Conservation (phyloP, 2,113 vertebrate species). For the Clupea harengus region DNA sequence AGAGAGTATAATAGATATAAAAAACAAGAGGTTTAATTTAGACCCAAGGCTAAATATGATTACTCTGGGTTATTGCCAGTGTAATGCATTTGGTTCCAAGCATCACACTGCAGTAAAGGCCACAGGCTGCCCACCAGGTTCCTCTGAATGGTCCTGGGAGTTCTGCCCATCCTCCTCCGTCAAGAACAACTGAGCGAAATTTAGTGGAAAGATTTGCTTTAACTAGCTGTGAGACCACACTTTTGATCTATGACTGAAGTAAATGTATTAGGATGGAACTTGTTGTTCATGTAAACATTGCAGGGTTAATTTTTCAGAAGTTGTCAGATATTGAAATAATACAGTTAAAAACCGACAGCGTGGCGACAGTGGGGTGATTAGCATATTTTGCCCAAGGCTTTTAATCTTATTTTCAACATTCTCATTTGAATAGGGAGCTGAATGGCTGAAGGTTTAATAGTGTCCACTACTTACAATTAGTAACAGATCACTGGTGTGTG, state of each 20-base stretch:
- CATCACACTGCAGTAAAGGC: not conserved
- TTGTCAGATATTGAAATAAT: not conserved
- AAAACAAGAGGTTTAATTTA: not conserved
- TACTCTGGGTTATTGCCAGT: not conserved
- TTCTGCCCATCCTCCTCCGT: not conserved
- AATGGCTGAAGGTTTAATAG: not conserved
- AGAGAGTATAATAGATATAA: not conserved
- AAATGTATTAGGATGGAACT: not conserved
- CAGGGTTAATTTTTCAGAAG: not conserved
- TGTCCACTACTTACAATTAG: not conserved
- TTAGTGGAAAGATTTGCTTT: not conserved
- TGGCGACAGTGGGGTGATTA: not conserved
- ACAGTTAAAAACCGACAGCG: not conserved
- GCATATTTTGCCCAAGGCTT: not conserved
- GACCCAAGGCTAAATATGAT: not conserved
- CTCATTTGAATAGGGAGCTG: not conserved
- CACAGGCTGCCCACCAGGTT: not conserved
- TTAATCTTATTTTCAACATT: not conserved
- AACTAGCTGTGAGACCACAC: not conserved
- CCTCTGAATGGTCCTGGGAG: not conserved
- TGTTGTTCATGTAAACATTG: not conserved
- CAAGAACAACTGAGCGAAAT: not conserved
- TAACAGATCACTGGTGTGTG: not conserved
- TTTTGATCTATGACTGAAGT: not conserved
- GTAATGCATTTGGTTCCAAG: not conserved